Percentiles rank a stretch among this genome's conserved stretches.
Conservation (phyloP, 2,797 vertebrate genomes). For the Cirrhinus molitorella region DNA sequence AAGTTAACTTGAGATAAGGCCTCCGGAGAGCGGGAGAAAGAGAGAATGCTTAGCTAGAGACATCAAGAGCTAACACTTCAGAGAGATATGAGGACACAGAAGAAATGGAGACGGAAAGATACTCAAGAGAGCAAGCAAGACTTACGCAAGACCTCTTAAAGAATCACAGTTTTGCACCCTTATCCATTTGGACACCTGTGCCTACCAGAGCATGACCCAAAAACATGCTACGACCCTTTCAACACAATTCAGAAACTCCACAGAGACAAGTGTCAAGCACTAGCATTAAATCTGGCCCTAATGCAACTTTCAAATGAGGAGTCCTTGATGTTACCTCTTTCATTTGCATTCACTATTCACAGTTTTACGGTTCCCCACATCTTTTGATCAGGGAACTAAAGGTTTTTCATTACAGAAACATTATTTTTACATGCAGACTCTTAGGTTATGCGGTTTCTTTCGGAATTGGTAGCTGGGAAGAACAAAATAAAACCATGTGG, state of each 20-base stretch:
- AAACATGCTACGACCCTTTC: background rate
- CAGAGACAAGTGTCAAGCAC: background rate
- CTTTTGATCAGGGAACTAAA: background rate
- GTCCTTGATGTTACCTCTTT: background rate
- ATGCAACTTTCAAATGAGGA: background rate
- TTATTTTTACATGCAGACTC: background rate
- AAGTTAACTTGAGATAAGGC: slow-evolving; percentile 50
- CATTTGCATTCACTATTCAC: background rate
- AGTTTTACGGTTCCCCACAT: background rate
- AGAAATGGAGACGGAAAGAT: slow-evolving; percentile 25
- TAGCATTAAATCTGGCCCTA: background rate
- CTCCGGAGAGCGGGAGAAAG: background rate
- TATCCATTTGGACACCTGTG: slow-evolving; percentile 9
- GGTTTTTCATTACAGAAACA: background rate
- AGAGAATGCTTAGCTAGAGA: slow-evolving; percentile 33
- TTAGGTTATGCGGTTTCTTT: background rate
- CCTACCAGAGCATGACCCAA: background rate
- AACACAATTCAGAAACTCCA: background rate
- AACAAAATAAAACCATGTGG: no score
- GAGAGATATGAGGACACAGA: slow-evolving; percentile 15
- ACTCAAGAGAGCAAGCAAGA: slow-evolving; percentile 7
- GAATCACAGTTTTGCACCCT: background rate
- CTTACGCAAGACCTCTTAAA: slow-evolving; percentile 4
- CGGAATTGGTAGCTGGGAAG: background rate
- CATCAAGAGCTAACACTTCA: slow-evolving; percentile 40